Evolutionary conservation across 1,140 invertebrate genomes (phyloP), one percentile per base, ranked within the genome.

Genomic region (Pseudomyrmex dendroicus): DNA sequence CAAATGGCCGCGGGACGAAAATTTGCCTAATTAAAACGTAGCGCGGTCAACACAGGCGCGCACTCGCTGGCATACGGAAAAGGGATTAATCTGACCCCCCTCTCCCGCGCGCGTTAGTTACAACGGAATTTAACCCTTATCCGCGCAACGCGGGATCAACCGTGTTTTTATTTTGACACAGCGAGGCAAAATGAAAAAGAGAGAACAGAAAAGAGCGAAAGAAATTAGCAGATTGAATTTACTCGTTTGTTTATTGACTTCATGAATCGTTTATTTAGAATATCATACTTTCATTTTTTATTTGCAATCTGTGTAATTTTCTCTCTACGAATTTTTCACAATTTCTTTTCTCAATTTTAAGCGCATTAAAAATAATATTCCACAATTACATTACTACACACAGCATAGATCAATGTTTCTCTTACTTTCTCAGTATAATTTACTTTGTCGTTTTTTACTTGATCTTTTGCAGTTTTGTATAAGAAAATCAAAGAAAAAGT

Each of bases 1-100:
- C 76, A 72, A 80, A 80, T 80, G 76, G 76, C 66, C 20, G 25
- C 66, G 54, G 66, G 66, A 80, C 76, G 72, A 76, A 82, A 82
- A 82, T 73, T 82, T 73, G 57, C 80, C 68, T 74, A 73, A 73
- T 82, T 74, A 73, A 73, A 74, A 82, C 68, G 80, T 76, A 73
- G 59, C 57, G 61, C 35, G 80, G 61, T 82, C 70, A 73, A 74
- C 78, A 62, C 13, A 62, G 67, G 12, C 78, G 22, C 20, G 63
- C 20, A 20, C 54, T 59, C 56, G 56, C 25, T 59, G 35, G 59
- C 59, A 62, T 44, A 20, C 46, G 46, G 46, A 73, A 73, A 61
- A 61, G 59, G 72, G 72, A 73, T 46, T 70, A 70, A 56, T 70
- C 50, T 48, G 52, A 78, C 46, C 50, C 50, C 62, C 50, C 15